phyloP scores from a whole-genome alignment of 2,113 vertebrate genomes.

The Egretta garzetta region DNA sequence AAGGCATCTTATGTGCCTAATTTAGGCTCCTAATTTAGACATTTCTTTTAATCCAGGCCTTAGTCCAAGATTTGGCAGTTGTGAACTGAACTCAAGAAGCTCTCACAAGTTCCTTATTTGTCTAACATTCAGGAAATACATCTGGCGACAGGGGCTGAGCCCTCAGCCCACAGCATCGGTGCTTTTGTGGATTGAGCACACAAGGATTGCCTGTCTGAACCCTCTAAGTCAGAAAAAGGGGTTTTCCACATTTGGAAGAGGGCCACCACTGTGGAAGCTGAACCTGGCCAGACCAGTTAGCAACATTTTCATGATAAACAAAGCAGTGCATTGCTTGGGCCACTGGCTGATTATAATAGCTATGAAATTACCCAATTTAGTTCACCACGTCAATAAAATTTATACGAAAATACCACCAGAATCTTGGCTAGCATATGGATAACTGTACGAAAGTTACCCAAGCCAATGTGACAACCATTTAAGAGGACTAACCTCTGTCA shows the following conservation, averaged over 20 bases:
- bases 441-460: constrained; percentile 37
- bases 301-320: constrained; percentile 30
- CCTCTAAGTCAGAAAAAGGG: neutral
- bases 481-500: constrained; percentile 68
- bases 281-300: constrained; percentile 39
- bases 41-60: neutral
- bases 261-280: neutral
- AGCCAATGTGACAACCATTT: constrained; percentile 60
- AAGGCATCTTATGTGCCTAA: neutral
- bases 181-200: neutral
- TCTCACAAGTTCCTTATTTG: neutral
- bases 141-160: neutral
- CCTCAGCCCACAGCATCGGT: neutral
- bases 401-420: constrained; percentile 32
- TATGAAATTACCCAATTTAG: constrained; percentile 61
- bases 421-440: constrained; percentile 44
- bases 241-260: constrained; percentile 5
- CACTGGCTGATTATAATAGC: constrained; percentile 53
- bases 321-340: constrained; percentile 16
- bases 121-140: neutral
- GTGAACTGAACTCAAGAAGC: neutral
- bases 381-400: constrained; percentile 57
- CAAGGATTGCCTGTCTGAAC: neutral
- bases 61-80: neutral
- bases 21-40: neutral